Evolutionary conservation across 2,888 invertebrate species (phyloP), one percentile per base, ranked within the genome.

Genomic region (Taphrorychus bicolor): DNA sequence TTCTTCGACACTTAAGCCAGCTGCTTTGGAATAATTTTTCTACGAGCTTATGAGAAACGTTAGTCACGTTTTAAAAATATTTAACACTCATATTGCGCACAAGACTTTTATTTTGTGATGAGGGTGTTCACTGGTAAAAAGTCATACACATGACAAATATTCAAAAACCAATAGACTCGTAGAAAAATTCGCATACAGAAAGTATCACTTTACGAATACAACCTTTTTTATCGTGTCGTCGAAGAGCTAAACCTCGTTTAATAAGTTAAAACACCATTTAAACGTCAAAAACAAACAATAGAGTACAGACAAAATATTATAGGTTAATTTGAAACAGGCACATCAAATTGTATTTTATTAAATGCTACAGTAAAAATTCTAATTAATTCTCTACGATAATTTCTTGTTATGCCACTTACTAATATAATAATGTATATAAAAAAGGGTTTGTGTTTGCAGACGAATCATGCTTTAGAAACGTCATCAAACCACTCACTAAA

Each of bases 271-370:
- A 67, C 53, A 60, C 57, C 48, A 24, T 62, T n/a, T 65, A 66
- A 73, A 77, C 76, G 75, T 75, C 76, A 72, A 52, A 61, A 56
- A 42, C 7, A 53, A 76, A 78, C 77, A 78, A 76, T 76, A 77
- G 78, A 75, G 73, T 73, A 75, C 72, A 73, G 74, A 76, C 74
- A 75, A 76, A n/a, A 73, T 75, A 75, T 76, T 73, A 76, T 67
- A 65, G 67, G 59, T 73, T 74, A 76, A 72, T 76, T 74, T 73
- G 69, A 72, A 73, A 78, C 77, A 78, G 78, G 78, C 78, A 78
- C 78, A 78, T 78, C 74, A 76, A 77, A 76, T 76, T 70, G 63
- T 67, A 64, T 69, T 61, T 56, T 69, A 61, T 58, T 69, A 60
- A 69, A 52, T 51, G 64, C 69, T 64, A 69, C 69, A 69, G 69